Conservation (phyloP, 2,888 invertebrate species). For the Nemurella pictetii region DNA sequence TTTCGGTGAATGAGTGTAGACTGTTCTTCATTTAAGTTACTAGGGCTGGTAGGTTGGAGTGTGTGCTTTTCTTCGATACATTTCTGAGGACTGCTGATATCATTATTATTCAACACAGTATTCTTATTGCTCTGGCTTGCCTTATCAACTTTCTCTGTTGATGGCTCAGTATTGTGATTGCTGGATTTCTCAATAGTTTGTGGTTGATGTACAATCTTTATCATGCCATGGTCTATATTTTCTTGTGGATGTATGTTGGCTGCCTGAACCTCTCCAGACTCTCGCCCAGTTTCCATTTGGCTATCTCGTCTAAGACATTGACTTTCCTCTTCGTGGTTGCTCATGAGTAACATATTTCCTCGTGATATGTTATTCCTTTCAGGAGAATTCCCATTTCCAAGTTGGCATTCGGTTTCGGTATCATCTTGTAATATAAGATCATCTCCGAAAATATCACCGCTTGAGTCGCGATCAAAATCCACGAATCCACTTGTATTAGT, state of each 20-base stretch:
- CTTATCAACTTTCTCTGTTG: not conserved
- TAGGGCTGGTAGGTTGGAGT: too few species aligned
- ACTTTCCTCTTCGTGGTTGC: not conserved
- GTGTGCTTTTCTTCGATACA: too few species aligned
- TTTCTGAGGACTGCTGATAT: too few species aligned
- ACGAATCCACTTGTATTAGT: not conserved
- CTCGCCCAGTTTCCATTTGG: not conserved
- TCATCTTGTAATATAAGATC: not conserved
- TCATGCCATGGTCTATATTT: not conserved
- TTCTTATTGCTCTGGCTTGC: too few species aligned
- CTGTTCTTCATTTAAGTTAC: too few species aligned
- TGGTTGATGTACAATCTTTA: not conserved
- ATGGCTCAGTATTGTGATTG: not conserved
- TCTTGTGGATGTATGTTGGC: not conserved
- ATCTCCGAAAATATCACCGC: not conserved
- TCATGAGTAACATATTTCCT: not conserved
- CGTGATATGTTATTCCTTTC: not conserved
- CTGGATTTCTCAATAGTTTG: not conserved
- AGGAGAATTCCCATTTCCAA: not conserved
- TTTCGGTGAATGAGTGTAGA: too few species aligned
- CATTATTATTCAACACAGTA: too few species aligned
- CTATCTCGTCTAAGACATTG: not conserved
- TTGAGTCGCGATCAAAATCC: not conserved
- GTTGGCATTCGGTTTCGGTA: not conserved
- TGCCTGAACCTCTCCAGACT: not conserved